phyloP scores from a whole-genome alignment of 2,888 invertebrate species.

The Caenorhabditis sp. region DNA sequence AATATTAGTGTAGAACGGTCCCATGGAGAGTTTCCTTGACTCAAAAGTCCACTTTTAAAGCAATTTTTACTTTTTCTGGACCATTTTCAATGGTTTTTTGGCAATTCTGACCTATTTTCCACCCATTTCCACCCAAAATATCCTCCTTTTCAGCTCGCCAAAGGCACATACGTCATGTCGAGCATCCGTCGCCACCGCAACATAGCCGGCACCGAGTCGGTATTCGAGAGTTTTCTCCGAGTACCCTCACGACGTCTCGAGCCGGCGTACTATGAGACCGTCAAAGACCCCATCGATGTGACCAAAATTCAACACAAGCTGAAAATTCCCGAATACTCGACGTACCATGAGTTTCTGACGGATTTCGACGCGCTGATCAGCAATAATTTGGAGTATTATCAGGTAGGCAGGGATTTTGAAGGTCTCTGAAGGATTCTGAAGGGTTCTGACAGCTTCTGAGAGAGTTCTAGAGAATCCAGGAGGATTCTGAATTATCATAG shows the following conservation, averaged over 20 bases:
- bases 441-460: too few relatives aligned
- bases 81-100: background rate
- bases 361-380: conserved; percentile 94
- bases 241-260: conserved; percentile 72
- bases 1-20: too few relatives aligned
- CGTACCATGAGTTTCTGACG: conserved; percentile 92
- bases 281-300: conserved; percentile 95
- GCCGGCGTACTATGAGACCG: conserved; percentile 87
- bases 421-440: background rate
- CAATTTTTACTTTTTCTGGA: background rate
- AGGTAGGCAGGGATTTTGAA: conserved; percentile 84
- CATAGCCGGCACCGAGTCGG: conserved; percentile 9
- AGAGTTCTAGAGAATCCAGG: background rate
- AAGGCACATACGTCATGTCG: conserved; percentile 48
- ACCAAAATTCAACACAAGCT: conserved; percentile 96
- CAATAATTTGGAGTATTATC: conserved; percentile 97
- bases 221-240: conserved; percentile 50
- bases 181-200: conserved; percentile 38
- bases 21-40: too few relatives aligned
- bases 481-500: too few relatives aligned
- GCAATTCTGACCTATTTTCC: background rate
- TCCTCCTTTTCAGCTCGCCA: conserved; percentile 56
- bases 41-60: too few relatives aligned
- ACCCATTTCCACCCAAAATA: background rate
- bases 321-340: conserved; percentile 96